Base-by-base conservation (phyloP, 1,140 invertebrate species). In the Nephila pilipes region DNA sequence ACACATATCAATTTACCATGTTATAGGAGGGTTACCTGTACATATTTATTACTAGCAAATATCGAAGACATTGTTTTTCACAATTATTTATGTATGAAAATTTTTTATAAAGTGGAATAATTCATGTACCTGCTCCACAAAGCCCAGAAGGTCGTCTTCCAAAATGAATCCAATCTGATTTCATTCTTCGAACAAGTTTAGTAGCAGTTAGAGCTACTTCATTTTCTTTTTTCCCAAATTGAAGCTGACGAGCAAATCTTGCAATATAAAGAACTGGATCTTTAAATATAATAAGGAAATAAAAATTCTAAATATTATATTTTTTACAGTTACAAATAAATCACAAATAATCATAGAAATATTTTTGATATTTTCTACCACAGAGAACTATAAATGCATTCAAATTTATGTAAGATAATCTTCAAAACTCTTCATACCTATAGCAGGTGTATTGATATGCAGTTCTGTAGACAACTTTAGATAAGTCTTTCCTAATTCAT, bases 181-280 rank as follows among this genome's bases (percentile, higher is more conserved):
- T 99, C 99, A 99, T 99, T 95, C 99, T 96, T 95, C 99, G 97
- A 12, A 99, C 98, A 65, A 99, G 96, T 92, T 99, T 96, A 58
- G 98, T 96, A 0, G 99, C 99, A 2, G 99, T 99, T 96, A 97
- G 98, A n/a, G 97, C 98, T 4, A 99, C 99, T 95, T 99, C 97
- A 95, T 99, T 97, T 8, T 97, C 98, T 96, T 99, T 99, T 2
- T 97, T 97, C 4, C 97, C 98, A 95, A 99, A 98, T 95, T 99
- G 97, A 63, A 99, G 96, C 94, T 98, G 97, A 94, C 98, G 97
- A n/a, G 99, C 98, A 96, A 99, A 99, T 81, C 99, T 96, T 94
- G 99, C 96, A 80, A 99, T 98, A 95, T 99, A 99, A 38, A 99
- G 95, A 95, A 98, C 99, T 1, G 99, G 99, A 97, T 99, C 99